Evolutionary conservation across 2,797 vertebrate species (phyloP), one percentile per base, ranked within the genome.

Genomic region (Micromesistius poutassou): DNA sequence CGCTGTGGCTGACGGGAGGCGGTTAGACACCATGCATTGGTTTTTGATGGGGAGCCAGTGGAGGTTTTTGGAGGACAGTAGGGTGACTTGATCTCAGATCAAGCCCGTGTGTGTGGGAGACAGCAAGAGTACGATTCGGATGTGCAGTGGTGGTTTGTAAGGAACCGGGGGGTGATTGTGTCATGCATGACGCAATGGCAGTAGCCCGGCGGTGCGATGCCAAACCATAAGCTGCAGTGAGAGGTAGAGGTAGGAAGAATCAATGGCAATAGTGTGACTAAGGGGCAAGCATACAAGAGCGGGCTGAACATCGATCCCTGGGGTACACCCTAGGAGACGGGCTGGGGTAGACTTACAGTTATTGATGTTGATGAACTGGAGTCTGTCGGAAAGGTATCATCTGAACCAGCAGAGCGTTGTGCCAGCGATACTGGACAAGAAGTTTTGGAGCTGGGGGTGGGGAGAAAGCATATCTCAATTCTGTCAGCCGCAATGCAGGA

Each of bases 281-380:
- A 62, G 8, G 22, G 55, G 55, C 6, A 62, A n/a, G n/a, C 55
- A 8, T 62, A 22, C 55, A 62, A 22, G n/a, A 62, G 22, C 5
- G 22, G 55, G 55, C 55, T 7, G 5, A 7, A 62, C 55, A 25
- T 25, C 4, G 55, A 62, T 62, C 55, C 55, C 55, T n/a, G 55
- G 55, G 55, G n/a, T 22, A 25, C 55, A 62, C 55, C 55, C 12
- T 7, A 10, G 72, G 72, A 25, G 33, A 25, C n/a, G 33, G 9
- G 72, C 22, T 22, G 31, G 72, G 70, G 30, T 71, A 33, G 70
- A 25, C 16, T 62, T 62, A 62, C 55, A 62, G 55, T 62, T 62
- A 62, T 62, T 62, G 55, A 62, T 7, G n/a, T 62, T 62, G 55
- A 62, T 62, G 55, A 62, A 62, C 90, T 88, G 87, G 77, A 77